Percentiles rank a stretch among this genome's conserved stretches.
phyloP scores from a whole-genome alignment of 2,797 vertebrate species.

The Lutra lutra region DNA sequence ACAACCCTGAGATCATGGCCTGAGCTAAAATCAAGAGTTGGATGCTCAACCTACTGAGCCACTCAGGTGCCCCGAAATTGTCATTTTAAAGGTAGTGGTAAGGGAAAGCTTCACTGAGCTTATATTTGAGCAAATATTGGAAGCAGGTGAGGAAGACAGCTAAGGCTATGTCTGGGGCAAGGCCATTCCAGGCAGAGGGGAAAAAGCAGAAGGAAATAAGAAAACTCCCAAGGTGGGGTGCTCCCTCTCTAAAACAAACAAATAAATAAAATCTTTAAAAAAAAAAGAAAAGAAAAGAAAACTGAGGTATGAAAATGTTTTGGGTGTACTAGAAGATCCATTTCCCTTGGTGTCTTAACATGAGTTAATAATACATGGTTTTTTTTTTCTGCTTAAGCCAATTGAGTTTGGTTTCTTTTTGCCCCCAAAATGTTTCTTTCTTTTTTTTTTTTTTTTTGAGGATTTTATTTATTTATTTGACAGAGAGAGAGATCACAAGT shows the following conservation, averaged over 20 bases:
- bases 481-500: too few relatives aligned
- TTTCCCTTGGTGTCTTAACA: background rate
- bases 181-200: background rate
- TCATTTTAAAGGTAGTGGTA: background rate
- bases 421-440: background rate
- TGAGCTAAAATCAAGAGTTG: background rate
- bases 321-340: background rate
- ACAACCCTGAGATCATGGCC: background rate
- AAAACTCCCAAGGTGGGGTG: background rate
- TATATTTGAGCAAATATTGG: background rate
- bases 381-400: background rate
- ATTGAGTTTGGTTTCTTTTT: background rate
- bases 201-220: background rate
- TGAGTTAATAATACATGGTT: background rate
- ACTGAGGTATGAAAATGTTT: background rate
- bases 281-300: background rate
- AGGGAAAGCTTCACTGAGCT: background rate
- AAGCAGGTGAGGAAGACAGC: background rate
- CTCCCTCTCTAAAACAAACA: background rate
- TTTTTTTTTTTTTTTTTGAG: too few relatives aligned
- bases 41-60: background rate
- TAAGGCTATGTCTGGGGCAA: background rate
- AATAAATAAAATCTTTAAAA: too few relatives aligned
- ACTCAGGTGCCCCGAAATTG: background rate
- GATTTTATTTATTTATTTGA: too few relatives aligned